These are phyloP conservation scores for Fundulus diaphanus DNA, from an alignment of 2,797 vertebrate genomes.

Conservation along the genomic window DNA sequence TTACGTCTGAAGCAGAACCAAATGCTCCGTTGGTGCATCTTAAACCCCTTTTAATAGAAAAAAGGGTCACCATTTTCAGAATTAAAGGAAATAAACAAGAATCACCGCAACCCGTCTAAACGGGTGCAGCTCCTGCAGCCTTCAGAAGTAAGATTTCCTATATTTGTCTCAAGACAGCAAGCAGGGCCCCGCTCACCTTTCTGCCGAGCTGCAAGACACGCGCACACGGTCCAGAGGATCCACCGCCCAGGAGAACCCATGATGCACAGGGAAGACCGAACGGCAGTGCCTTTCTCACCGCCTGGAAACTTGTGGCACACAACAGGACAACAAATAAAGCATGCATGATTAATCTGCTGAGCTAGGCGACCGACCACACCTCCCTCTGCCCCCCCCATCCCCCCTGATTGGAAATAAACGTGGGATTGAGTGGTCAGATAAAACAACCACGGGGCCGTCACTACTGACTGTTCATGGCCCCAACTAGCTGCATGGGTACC, in stretches of 20 bases:
- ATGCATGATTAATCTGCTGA: constrained; percentile 76
- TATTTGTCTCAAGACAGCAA: background rate
- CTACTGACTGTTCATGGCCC: background rate
- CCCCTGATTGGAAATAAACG: background rate
- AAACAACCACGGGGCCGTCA: constrained; percentile 2
- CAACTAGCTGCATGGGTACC: background rate
- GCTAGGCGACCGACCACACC: constrained; percentile 39
- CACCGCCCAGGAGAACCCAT: constrained; percentile 65
- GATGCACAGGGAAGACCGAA: constrained; percentile 43
- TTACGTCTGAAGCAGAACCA: background rate
- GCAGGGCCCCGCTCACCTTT: constrained; percentile 61
- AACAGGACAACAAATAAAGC: constrained; percentile 50
- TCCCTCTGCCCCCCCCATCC: constrained; percentile 12
- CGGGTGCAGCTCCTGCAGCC: background rate
- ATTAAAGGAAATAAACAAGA: background rate
- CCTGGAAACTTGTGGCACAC: constrained; percentile 38
- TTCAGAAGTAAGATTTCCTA: background rate
- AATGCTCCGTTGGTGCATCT: background rate
- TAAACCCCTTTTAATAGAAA: too few species aligned
- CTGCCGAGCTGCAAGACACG: constrained; percentile 44
- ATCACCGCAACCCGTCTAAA: background rate
- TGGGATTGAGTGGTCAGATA: constrained; percentile 9
- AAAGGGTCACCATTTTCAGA: background rate
- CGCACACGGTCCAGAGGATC: constrained; percentile 61
- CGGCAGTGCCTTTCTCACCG: constrained; percentile 29